Evolutionary conservation across 92 coral and sea anemone genomes (phyloP), one percentile per base, ranked within the genome.

Genomic region (Chrysogorgia sp.): DNA sequence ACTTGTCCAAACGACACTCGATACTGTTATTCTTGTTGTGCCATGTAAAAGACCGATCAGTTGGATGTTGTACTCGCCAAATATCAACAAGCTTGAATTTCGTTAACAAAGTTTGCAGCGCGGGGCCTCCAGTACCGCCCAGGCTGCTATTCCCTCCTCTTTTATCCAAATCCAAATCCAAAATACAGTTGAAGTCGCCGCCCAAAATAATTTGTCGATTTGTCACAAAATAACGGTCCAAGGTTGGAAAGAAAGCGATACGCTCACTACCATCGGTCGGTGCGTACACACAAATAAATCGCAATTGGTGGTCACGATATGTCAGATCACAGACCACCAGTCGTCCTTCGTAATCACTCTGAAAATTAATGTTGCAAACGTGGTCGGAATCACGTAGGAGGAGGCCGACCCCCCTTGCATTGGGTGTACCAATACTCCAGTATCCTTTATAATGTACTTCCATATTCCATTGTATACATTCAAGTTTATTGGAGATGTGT

Each of bases 111-210:
- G 23, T 32, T 15, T 26, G 10, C 6, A 68, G 40, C 21, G 0
- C 32, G 0, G 70, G 34, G 0, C 34, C n/a, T 0, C 65, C 72
- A 0, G 63, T 40, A 4, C 30, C 24, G 8, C 74, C 74, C 4
- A 41, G 20, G 4, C 0, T 0, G 2, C 0, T 7, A 14, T 67
- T 49, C 0, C 85, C 85, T 1, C 91, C 91, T 10, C 60, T 28
- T 28, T 87, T 78, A 33, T 83, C 85, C 6, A 5, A 17, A 0
- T 34, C 28, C 0, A 7, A 3, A 19, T 87, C 88, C 1, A 43
- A 35, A 24, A 69, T 10, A 30, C 85, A 87, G 25, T 83, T 83
- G 21, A 86, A 86, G 34, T 82, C 81, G 0, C 90, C 87, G 1
- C 76, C 87, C 0, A 76, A 5, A 14, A 82, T n/a, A 0, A 79